Evolutionary conservation across 2,888 invertebrate species (phyloP), one percentile per base, ranked within the genome.

Genomic region (Biston stratarius): DNA sequence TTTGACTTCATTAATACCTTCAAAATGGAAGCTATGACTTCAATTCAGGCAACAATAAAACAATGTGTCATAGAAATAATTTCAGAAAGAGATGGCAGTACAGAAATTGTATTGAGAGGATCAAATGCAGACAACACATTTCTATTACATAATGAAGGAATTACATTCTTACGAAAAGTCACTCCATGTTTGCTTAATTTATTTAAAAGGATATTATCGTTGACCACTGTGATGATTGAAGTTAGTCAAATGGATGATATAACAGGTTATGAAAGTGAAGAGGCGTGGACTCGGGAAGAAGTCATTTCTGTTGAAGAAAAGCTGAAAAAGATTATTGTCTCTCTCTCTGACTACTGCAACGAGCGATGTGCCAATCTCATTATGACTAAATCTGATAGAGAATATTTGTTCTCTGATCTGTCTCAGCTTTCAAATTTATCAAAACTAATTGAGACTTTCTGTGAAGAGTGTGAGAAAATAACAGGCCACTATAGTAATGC

Each of bases 341-440:
- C 96, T n/a, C 95, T 98, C 51, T 98, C 98, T 85, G 97, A 98
- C 90, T 97, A 97, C 84, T 98, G 98, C 77, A 98, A 99, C 87
- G 99, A 99, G 84, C 95, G 98, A 73, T 96, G 98, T 89, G 98
- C 98, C 65, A 97, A 98, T 87, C 95, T 99, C 63, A 96, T 99
- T 66, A 96, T 97, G 55, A 96, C 97, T 6, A 96, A 96, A 88
- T 95, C 96, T 74, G 95, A 96, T 71, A 96, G 96, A 77, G 96
- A 96, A 73, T 93, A 94, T 82, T 94, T 96, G 15, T 96, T 98
- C 70, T 96, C 96, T 5, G 96, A 97, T 48, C 90, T 95, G 74
- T 91, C 94, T 65, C 97, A 99, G 87, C 96, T 99, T 80, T 96
- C 96, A 59, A 95, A 96, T 78, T 87, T 99, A 65, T 96, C 97